These are phyloP conservation scores for Dorcus parallelipipedus DNA, from an alignment of 2,888 invertebrate genomes.

Conservation along the genomic window DNA sequence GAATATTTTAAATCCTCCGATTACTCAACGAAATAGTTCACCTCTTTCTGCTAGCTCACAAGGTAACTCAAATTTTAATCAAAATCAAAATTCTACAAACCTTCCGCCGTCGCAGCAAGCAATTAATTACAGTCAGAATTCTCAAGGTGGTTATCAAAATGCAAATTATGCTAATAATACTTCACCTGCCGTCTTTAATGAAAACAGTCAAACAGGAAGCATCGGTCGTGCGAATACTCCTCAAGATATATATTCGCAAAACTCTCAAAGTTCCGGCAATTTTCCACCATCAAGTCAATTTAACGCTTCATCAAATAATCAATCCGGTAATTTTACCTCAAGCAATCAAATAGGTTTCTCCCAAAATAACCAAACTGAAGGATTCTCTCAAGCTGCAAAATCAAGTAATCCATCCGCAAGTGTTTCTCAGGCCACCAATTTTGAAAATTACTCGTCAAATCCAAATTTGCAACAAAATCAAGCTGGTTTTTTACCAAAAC, in stretches of 20 bases:
- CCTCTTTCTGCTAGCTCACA: constrained; percentile 12
- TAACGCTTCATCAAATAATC: constrained; percentile 4
- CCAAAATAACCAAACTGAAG: background rate
- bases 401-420: background rate
- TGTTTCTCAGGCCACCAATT: background rate
- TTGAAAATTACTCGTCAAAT: constrained; percentile 1
- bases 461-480: too few species aligned
- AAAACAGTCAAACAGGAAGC: background rate
- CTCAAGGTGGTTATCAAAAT: background rate
- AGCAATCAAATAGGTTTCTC: constrained; percentile 2
- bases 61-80: constrained; percentile 17
- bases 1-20: constrained; percentile 39
- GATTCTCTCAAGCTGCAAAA: constrained; percentile 1
- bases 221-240: background rate
- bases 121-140: background rate
- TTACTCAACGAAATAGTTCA: background rate
- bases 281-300: constrained; percentile 5
- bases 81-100: constrained; percentile 8
- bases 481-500: too few species aligned
- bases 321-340: constrained; percentile 1
- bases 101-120: constrained; percentile 14
- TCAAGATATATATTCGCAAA: constrained; percentile 5
- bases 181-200: background rate
- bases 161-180: background rate
- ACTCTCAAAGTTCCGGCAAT: constrained; percentile 6